Conservation (phyloP, 2,888 invertebrate genomes). For the Agriopis aurantiaria region DNA sequence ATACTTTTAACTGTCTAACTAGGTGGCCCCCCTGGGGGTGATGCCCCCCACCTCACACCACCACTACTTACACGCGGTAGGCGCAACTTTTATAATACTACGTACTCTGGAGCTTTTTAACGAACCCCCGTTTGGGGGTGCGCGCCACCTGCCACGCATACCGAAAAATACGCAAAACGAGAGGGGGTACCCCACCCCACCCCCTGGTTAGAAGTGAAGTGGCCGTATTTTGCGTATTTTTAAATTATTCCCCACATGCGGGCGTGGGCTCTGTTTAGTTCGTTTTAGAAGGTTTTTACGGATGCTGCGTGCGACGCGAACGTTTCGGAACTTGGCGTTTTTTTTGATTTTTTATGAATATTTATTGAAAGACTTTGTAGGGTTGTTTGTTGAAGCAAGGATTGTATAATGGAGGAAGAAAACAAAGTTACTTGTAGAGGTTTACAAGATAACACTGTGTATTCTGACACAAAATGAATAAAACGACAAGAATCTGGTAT, state of each 20-base stretch:
- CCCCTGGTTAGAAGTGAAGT: constrained; percentile 83
- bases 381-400: constrained; percentile 3
- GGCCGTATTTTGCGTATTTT: constrained; percentile 86
- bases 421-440: not conserved
- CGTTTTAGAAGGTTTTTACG: constrained; percentile 56
- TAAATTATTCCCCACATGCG: constrained; percentile 84
- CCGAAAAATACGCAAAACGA: constrained; percentile 85
- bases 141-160: constrained; percentile 85
- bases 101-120: constrained; percentile 85
- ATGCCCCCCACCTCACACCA: constrained; percentile 60
- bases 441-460: not conserved
- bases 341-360: constrained; percentile 31
- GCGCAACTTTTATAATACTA: constrained; percentile 87
- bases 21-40: constrained; percentile 68
- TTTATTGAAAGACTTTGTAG: constrained; percentile 18
- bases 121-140: constrained; percentile 78
- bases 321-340: constrained; percentile 19
- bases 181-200: constrained; percentile 62
- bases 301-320: constrained; percentile 53
- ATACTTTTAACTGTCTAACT: constrained; percentile 87
- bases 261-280: constrained; percentile 76
- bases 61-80: constrained; percentile 86
- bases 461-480: not conserved
- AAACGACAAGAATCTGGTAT: not conserved
- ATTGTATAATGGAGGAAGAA: not conserved